phyloP scores from a whole-genome alignment of 2,113 vertebrate species.

The Ceyx melanurus region DNA sequence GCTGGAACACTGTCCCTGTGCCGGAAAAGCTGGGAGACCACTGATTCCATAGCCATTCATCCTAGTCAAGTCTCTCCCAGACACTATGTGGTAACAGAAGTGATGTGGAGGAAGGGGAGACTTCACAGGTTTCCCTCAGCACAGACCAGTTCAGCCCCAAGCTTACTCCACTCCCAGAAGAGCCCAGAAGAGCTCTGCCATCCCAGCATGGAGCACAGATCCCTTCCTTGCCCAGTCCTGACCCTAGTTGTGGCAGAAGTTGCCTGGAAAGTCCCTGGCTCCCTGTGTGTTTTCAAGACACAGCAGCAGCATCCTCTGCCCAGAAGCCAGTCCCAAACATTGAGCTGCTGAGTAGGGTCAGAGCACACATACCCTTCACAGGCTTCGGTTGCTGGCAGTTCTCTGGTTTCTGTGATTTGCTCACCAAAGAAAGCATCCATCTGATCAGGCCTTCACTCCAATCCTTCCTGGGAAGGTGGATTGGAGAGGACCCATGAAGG shows the following conservation, averaged over 20 bases:
- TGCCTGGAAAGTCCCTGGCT: constrained; percentile 51
- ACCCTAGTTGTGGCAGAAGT: neutral
- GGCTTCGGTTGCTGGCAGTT: neutral
- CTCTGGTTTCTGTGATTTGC: neutral
- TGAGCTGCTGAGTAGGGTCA: neutral
- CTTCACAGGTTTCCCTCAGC: neutral
- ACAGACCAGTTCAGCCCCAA: neutral
- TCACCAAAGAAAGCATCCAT: neutral
- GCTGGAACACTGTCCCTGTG: neutral
- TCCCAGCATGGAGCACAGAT: neutral
- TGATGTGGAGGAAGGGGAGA: neutral
- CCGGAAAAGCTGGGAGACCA: neutral
- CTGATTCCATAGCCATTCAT: neutral
- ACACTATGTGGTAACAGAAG: neutral
- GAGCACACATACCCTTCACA: neutral
- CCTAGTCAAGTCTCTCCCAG: neutral
- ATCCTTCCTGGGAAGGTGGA: neutral
- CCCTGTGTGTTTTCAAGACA: neutral
- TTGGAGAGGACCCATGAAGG: neutral
- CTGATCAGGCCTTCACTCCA: neutral
- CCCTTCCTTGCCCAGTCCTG: neutral
- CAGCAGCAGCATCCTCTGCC: neutral
- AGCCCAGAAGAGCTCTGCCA: neutral
- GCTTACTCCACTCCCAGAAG: neutral
- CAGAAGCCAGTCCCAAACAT: neutral